A percentile compares a stretch with the other conserved stretches of the same genome.
phyloP scores from a whole-genome alignment of 1,140 invertebrate species.

The Drosophila pallidifrons region DNA sequence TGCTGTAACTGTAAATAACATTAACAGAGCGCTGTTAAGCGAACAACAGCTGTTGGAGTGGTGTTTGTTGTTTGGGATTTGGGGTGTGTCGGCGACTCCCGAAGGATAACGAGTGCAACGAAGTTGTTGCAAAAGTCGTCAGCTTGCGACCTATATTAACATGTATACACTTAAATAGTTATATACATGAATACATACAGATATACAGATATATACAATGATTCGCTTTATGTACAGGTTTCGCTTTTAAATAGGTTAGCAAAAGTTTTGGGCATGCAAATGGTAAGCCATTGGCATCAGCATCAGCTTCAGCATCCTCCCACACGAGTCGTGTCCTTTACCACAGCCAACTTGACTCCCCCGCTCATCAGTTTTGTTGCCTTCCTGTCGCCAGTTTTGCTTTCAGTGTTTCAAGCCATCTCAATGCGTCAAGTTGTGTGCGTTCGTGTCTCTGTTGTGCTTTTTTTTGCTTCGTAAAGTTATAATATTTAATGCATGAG shows the following conservation, averaged over 20 bases:
- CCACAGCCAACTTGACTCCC: constrained; percentile 31
- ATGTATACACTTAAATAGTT: constrained; percentile 19
- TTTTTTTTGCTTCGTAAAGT: constrained; percentile 2
- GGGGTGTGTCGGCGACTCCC: constrained; percentile 50
- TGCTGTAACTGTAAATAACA: not conserved
- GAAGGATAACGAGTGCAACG: constrained; percentile 72
- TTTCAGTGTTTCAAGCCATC: constrained; percentile 51
- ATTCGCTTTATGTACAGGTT: constrained; percentile 17
- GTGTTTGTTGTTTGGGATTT: not conserved
- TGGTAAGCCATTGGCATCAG: constrained; percentile 30
- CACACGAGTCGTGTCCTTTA: constrained; percentile 16
- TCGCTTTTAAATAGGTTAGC: constrained; percentile 35
- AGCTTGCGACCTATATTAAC: constrained; percentile 74
- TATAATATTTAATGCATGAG: constrained; percentile 37
- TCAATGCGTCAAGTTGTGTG: constrained; percentile 55
- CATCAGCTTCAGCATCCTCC: not conserved
- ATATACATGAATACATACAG: constrained; percentile 6
- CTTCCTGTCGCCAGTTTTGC: constrained; percentile 24
- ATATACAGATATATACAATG: not conserved
- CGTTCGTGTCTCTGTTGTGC: not conserved
- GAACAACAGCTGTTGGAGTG: constrained; percentile 57
- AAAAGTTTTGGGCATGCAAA: constrained; percentile 48
- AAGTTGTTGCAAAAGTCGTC: constrained; percentile 56
- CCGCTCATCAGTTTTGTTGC: constrained; percentile 59
- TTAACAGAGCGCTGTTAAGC: constrained; percentile 41